Conservation (phyloP, 1,140 invertebrate genomes). For the Drosophila carrolli region DNA sequence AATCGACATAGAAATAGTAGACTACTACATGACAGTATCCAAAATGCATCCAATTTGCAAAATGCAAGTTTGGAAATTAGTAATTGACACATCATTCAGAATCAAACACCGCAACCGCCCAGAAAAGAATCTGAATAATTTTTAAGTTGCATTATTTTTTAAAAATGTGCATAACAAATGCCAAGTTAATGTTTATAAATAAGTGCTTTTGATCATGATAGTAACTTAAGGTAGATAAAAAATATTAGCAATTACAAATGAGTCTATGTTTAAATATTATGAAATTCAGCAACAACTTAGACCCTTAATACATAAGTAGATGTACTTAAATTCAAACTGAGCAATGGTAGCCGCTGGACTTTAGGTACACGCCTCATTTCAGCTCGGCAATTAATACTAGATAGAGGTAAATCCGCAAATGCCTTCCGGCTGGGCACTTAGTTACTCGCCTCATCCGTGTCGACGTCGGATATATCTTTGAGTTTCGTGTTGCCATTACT, state of each 20-base stretch:
- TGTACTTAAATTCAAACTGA: constrained; percentile 53
- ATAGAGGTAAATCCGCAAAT: constrained; percentile 13
- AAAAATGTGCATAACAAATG: constrained; percentile 57
- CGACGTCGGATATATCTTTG: constrained; percentile 77
- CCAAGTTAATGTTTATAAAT: constrained; percentile 71
- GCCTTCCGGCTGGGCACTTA: constrained; percentile 17
- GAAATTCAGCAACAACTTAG: constrained; percentile 56
- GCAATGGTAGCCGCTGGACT: constrained; percentile 45
- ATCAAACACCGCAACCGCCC: background rate
- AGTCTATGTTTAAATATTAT: constrained; percentile 49
- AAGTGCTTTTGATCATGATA: constrained; percentile 59
- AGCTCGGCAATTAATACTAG: constrained; percentile 67
- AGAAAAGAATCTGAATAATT: background rate
- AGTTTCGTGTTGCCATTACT: constrained; percentile 56
- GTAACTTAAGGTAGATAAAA: constrained; percentile 51
- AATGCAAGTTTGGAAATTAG: too few species aligned
- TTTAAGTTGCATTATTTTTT: constrained; percentile 6
- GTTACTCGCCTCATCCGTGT: constrained; percentile 82
- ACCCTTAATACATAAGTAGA: constrained; percentile 58
- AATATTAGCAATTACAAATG: constrained; percentile 25
- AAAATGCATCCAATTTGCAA: too few species aligned
- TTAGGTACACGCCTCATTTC: constrained; percentile 63
- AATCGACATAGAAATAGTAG: too few species aligned
- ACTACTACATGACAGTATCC: too few species aligned
- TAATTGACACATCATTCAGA: background rate